phyloP scores from a whole-genome alignment of 2,888 invertebrate species.

The Aelia acuminata region DNA sequence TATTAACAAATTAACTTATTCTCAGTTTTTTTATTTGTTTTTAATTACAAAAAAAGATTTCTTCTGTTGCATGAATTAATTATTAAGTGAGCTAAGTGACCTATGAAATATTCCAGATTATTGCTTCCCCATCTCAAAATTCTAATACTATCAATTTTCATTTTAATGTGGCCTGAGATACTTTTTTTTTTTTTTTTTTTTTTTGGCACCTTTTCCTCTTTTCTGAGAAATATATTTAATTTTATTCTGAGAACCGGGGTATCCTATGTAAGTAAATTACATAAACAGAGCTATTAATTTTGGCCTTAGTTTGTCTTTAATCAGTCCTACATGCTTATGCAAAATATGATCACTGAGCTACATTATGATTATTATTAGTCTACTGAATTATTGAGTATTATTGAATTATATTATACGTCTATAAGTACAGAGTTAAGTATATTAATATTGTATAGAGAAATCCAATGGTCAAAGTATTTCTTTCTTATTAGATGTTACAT shows the following conservation, averaged over 20 bases:
- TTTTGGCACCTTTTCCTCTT: neutral
- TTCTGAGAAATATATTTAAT: neutral
- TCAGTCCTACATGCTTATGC: neutral
- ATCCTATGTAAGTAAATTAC: neutral
- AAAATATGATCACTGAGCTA: too few relatives aligned
- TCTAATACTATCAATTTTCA: neutral
- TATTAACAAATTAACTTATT: conserved; percentile 3
- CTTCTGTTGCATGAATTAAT: neutral
- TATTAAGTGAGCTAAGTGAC: neutral
- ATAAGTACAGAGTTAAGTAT: too few relatives aligned
- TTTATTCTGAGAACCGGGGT: neutral
- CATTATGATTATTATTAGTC: too few relatives aligned
- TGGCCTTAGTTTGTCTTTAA: neutral
- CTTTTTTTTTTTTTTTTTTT: neutral
- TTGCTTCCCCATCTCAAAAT: neutral
- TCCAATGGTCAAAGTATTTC: too few relatives aligned
- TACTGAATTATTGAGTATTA: too few relatives aligned
- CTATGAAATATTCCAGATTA: neutral
- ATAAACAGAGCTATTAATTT: neutral
- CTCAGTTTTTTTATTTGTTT: neutral
- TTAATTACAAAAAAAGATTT: neutral
- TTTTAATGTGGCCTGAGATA: neutral
- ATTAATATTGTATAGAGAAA: too few relatives aligned
- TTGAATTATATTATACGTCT: too few relatives aligned
- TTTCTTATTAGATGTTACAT: too few relatives aligned